Conservation (phyloP, 1,140 invertebrate species). For the Meteorus sp. region DNA sequence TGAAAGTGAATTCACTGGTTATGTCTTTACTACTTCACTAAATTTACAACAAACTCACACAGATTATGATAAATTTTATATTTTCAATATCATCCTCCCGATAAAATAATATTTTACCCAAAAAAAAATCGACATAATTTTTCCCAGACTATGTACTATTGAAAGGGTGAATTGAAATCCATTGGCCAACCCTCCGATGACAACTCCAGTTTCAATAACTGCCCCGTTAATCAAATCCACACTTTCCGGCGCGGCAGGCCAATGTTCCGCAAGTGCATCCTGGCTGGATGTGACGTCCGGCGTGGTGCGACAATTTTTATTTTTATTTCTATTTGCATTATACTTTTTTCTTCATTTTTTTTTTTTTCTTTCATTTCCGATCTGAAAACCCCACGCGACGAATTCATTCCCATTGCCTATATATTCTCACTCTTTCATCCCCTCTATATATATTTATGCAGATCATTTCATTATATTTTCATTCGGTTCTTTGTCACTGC, state of each 20-base stretch:
- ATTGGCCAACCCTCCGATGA: slow-evolving; percentile 1
- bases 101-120: not conserved
- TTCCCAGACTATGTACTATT: not conserved
- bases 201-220: slow-evolving; percentile 36
- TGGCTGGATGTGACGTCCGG: slow-evolving; percentile 25
- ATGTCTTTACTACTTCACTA: no score
- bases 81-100: not conserved
- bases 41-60: no score
- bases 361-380: no score
- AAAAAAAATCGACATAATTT: not conserved
- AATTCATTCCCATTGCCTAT: not conserved
- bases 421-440: not conserved
- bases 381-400: no score
- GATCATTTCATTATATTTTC: no score
- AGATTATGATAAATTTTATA: no score
- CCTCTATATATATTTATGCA: no score
- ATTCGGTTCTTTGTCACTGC: no score
- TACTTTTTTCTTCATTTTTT: no score
- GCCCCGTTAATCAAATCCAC: slow-evolving; percentile 39
- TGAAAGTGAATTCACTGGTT: no score
- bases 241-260: slow-evolving; percentile 33
- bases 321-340: not conserved
- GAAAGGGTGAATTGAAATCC: no score
- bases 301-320: slow-evolving; percentile 8
- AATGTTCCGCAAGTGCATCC: slow-evolving; percentile 1